Conservation (phyloP, 2,888 invertebrate genomes). For the Resseliella maxima region DNA sequence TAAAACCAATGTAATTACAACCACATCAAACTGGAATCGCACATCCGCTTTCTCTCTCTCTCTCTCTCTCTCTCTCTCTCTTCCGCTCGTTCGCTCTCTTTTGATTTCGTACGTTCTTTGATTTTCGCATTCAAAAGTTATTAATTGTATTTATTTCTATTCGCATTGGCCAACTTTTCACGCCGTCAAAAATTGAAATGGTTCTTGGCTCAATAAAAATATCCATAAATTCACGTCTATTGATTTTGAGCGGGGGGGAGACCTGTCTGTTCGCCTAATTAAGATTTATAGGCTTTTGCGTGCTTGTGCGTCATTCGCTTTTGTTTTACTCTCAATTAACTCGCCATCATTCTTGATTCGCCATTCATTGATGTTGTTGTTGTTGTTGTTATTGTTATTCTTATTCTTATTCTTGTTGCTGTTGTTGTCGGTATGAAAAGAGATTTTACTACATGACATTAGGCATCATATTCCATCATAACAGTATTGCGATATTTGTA, state of each 20-base stretch:
- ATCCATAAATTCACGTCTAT: slow-evolving; percentile 38
- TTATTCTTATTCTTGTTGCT: not conserved
- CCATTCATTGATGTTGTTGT: not conserved
- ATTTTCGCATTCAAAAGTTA: not conserved
- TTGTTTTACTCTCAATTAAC: slow-evolving; percentile 51
- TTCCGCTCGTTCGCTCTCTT: not conserved
- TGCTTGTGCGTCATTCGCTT: slow-evolving; percentile 17
- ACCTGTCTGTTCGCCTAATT: slow-evolving; percentile 1
- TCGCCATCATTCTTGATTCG: slow-evolving; percentile 18
- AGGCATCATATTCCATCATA: slow-evolving; percentile 12
- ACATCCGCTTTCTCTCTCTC: not conserved
- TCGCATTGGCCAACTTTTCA: too few species aligned
- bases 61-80: not conserved
- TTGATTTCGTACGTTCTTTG: not conserved
- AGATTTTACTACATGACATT: not conserved
- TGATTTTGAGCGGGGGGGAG: not conserved
- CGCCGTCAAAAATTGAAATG: too few species aligned
- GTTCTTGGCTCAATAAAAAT: not conserved
- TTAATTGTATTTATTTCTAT: slow-evolving; percentile 3
- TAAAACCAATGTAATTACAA: not conserved
- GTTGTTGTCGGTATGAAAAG: not conserved
- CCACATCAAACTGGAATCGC: not conserved
- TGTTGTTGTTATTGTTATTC: not conserved
- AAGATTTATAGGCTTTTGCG: slow-evolving; percentile 35
- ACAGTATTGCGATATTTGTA: too few species aligned